Evolutionary conservation across 92 coral and sea anemone genomes (phyloP), one percentile per base, ranked within the genome.

Genomic region (Porites divaricata): DNA sequence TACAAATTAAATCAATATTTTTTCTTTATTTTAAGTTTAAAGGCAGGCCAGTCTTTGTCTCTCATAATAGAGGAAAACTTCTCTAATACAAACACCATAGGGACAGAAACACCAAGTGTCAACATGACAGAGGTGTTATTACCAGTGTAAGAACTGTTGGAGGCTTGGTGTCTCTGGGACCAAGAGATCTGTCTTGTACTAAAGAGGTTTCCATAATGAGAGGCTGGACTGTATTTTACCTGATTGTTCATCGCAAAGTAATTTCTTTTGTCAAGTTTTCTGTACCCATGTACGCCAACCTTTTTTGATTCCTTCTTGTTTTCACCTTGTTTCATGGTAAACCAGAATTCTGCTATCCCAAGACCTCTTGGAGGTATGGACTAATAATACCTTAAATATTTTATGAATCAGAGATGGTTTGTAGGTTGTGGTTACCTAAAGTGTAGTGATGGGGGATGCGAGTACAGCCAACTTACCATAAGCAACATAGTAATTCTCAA

Each of bases 241-340:
- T 35, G 45, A 35, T 35, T 35, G 45, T 35, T 35, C 45, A 35
- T 35, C 7, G 4, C 45, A 3, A 35, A 35, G 45, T 35, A 35
- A 35, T 35, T 35, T 35, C 45, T 35, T 35, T 4, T 35, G 45
- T 35, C 7, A 20, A 13, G 8, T 76, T 50, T 45, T 62, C n/a
- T 63, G 71, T 56, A 64, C 80, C 53, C 80, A 11, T 77, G 70
- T 48, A 22, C 81, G 21, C 81, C 70, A 63, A 63, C 57, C 58
- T 41, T 62, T 20, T 21, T 4, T 41, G 41, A 8, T 63, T 17
- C 49, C 22, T 11, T 77, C 53, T 77, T 63, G 8, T 63, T 77
- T 63, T 51, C 19, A 21, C 21, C 57, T n/a, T 77, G 19, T 77
- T 56, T 48, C 59, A 45, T 41, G 10, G 24, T 71, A 71, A 9